Percentiles rank a stretch among this genome's conserved stretches.
phyloP scores from a whole-genome alignment of 1,140 invertebrate genomes.

The Diachasmimorpha longicaudata region DNA sequence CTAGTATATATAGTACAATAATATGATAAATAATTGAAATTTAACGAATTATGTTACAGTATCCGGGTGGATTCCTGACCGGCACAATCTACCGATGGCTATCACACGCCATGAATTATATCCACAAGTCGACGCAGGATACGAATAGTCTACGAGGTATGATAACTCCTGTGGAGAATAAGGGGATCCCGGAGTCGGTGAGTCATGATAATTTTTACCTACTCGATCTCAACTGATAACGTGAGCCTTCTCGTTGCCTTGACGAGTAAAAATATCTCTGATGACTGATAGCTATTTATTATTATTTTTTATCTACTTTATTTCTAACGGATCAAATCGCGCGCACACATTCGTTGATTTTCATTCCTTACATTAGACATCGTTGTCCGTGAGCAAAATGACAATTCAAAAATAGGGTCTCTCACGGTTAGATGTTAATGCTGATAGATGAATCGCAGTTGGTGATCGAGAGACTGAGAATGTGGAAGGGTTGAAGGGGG shows the following conservation, averaged over 20 bases:
- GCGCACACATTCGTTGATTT: not conserved
- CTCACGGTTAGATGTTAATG: slow-evolving; percentile 45
- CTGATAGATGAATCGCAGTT: slow-evolving; percentile 48
- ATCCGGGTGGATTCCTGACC: slow-evolving; percentile 30
- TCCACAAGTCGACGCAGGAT: not conserved
- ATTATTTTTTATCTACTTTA: not conserved
- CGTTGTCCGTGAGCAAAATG: not conserved
- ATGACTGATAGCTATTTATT: not conserved
- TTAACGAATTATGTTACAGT: slow-evolving; percentile 7
- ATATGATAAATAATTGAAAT: no score
- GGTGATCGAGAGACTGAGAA: slow-evolving; percentile 17
- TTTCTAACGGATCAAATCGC: not conserved
- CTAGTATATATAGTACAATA: no score
- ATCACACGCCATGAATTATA: slow-evolving; percentile 24
- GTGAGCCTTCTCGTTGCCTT: not conserved
- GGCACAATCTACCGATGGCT: slow-evolving; percentile 21
- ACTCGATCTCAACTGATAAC: not conserved
- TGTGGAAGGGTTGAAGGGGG: slow-evolving; percentile 25
- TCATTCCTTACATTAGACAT: not conserved
- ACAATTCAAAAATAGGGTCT: slow-evolving; percentile 22
- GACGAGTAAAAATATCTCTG: not conserved
- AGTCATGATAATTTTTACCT: not conserved
- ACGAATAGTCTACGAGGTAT: not conserved
- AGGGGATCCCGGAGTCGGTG: slow-evolving; percentile 10
- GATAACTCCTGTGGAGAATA: slow-evolving; percentile 16